Conservation (phyloP, 2,797 vertebrate species). For the Platalea minor region DNA sequence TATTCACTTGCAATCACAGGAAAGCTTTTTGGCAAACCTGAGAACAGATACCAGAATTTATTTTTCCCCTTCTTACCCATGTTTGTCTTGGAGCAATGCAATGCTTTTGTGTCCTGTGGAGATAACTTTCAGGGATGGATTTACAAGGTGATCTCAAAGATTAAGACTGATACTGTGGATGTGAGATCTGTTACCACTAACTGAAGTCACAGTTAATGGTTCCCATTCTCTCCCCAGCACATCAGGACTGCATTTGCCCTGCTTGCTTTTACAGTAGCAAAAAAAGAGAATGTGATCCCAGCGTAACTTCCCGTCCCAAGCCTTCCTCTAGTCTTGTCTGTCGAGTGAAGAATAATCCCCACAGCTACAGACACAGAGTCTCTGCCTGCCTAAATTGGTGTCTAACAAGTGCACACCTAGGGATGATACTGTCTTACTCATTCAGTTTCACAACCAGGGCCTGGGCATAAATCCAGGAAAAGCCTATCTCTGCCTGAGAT, state of each 20-base stretch:
- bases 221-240: neutral
- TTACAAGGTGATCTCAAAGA: neutral
- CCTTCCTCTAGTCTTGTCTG: neutral
- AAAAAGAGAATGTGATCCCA: neutral
- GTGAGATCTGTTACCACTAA: neutral
- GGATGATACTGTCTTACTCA: neutral
- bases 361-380: slow-evolving; percentile 3
- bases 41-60: neutral
- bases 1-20: neutral
- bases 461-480: neutral
- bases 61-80: neutral
- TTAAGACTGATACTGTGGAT: neutral
- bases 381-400: neutral
- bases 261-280: neutral
- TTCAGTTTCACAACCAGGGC: neutral
- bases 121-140: neutral
- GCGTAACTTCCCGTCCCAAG: neutral
- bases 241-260: neutral
- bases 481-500: neutral
- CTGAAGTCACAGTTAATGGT: neutral
- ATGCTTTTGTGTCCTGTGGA: neutral
- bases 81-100: neutral
- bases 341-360: neutral
- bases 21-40: neutral
- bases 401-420: neutral